Evolutionary conservation across 2,113 vertebrate species (phyloP).

Genomic region (Alouatta palliata): DNA sequence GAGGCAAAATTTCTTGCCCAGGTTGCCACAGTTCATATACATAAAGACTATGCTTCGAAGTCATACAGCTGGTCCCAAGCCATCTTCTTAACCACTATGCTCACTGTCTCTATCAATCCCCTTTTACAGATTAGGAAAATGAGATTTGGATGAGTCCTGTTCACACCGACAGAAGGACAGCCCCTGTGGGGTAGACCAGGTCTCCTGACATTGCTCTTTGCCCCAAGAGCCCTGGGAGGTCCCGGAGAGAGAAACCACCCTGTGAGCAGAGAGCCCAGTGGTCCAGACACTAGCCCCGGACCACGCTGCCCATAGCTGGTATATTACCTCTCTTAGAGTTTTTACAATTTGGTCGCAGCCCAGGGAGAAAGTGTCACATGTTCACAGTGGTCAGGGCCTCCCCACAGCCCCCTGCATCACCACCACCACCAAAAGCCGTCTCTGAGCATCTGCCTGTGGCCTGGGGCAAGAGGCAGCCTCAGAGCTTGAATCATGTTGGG

Average conservation of each 20-base stretch:
- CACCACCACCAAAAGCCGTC: neutral
- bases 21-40: neutral
- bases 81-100: neutral
- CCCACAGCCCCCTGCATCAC: too few species aligned
- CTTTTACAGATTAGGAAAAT: neutral
- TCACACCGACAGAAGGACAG: neutral
- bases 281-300: neutral
- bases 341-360: neutral
- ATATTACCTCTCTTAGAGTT: neutral
- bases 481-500: neutral
- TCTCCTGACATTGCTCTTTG: neutral
- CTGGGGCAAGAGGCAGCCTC: neutral
- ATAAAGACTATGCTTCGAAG: neutral
- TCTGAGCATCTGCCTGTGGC: neutral
- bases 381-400: neutral
- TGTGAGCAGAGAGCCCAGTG: neutral
- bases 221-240: neutral
- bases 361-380: neutral
- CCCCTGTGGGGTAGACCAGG: fast-evolving
- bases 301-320: neutral
- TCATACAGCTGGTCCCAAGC: neutral
- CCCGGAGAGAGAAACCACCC: neutral
- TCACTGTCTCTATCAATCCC: neutral
- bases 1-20: neutral
- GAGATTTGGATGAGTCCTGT: neutral